Base-by-base conservation (phyloP, 2,888 invertebrate species). In the Synanthedon tipuliformis region DNA sequence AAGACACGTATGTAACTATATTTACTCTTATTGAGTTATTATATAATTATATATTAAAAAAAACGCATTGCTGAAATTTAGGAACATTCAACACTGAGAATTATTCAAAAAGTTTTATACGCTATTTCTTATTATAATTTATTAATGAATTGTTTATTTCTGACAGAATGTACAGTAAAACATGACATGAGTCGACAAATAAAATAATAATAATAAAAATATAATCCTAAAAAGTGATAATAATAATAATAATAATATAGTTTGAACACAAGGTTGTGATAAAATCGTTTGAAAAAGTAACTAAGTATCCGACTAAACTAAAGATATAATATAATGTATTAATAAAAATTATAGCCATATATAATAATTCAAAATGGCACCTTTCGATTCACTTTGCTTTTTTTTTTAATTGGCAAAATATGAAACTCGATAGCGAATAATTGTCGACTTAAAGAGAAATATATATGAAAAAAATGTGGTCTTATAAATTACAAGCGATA, bases 71-170 rank as follows among this genome's bases (percentile, higher is more conserved):
- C 78, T 83, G 71, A 77, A 84, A 82, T 86, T 84, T 86, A 86
- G 86, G 86, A 86, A 86, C 86, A 84, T 86, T 83, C 77, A 85
- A 86, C 85, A 86, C 76, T 83, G 83, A 84, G 83, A 84, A 78
- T 80, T 81, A 79, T 79, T 79, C 75, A 79, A 77, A 73, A 77
- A 73, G 74, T 75, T 77, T n/a, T 73, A 75, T 69, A 71, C 10
- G 34, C 75, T 83, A 79, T 81, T 77, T 76, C 66, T 76, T 85
- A 83, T 77, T 75, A 71, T 77, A 74, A 74, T 71, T 72, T 63
- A 72, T 67, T 72, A 68, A 73, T 70, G 71, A 76, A 73, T 73
- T 68, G 64, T 65, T 68, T 76, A 73, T 73, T 77, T 77, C 81
- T 75, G 75, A 54, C 59, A 61, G 62, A 74, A 73, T 75, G 75